Percentiles rank a stretch among this genome's conserved stretches.
Conservation (phyloP, 2,888 invertebrate species). For the Spicauda simplicius region DNA sequence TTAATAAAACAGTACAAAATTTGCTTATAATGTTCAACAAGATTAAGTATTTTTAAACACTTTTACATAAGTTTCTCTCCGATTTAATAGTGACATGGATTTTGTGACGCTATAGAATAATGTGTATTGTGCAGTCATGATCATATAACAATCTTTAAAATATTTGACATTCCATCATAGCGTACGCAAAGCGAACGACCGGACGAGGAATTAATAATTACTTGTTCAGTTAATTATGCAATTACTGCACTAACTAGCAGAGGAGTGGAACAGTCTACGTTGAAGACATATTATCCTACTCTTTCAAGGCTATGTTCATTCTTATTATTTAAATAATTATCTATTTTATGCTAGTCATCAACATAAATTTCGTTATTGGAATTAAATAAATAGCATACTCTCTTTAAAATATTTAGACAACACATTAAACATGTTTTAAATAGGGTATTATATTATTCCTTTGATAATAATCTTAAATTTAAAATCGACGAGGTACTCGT, state of each 20-base stretch:
- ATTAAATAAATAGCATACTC: too few species aligned
- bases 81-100: too few species aligned
- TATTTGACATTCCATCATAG: background rate
- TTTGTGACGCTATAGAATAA: too few species aligned
- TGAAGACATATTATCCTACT: background rate
- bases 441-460: background rate
- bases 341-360: background rate
- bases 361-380: background rate
- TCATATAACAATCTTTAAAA: background rate
- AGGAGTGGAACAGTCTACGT: background rate
- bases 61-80: too few species aligned
- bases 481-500: background rate
- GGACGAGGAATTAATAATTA: background rate
- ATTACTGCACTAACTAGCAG: background rate
- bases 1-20: too few species aligned
- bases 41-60: too few species aligned
- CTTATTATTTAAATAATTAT: background rate
- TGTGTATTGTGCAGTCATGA: too few species aligned
- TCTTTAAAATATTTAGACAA: too few species aligned
- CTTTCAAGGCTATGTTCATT: background rate
- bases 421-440: background rate
- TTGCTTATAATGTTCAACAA: too few species aligned
- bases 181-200: background rate
- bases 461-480: background rate
- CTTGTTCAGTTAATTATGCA: background rate